Evolutionary conservation across 2,888 invertebrate species (phyloP), one percentile per base, ranked within the genome.

Genomic region (Drosophila nigricruria): DNA sequence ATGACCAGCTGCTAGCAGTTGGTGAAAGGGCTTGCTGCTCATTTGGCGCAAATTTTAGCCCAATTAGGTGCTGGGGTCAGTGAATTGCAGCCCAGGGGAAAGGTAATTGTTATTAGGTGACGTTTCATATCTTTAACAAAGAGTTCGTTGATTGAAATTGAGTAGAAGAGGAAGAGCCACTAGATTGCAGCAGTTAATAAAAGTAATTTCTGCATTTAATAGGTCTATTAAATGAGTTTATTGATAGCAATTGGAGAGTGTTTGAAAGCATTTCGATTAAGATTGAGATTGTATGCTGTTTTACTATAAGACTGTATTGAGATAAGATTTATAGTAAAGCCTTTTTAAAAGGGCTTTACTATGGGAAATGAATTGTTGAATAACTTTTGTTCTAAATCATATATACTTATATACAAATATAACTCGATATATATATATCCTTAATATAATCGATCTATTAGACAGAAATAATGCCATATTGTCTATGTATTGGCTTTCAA

Each of bases 1-100:
- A 50, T 60, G 59, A 43, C 53, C 49, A 50, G 32, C 36, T 25
- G 30, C 40, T 30, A 27, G 3, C 58, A 36, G 32, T 65, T 56
- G 42, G 89, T 78, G 81, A 83, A 83, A 86, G 83, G 80, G 81
- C 71, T 83, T 63, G 69, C 72, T 88, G 83, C 65, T 80, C 83
- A 86, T 72, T 84, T 83, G 68, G 73, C 66, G 70, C 59, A 47
- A 60, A 58, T 70, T 80, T 80, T 32, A 59, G 62, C 9, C 53
- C 78, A 82, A 81, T 82, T 82, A 81, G 76, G 58, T 50, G 69
- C 38, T 57, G 9, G 45, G 61, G 60, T 43, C 52, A 56, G 50
- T 54, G 18, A 79, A 50, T 60, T 60, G 59, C 27, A 54, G 38
- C 42, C 42, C 27, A 54, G 62, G 76, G 61, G 71, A 82, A 88